Conservation (phyloP, 2,113 vertebrate genomes). For the Terrapene triunguis region DNA sequence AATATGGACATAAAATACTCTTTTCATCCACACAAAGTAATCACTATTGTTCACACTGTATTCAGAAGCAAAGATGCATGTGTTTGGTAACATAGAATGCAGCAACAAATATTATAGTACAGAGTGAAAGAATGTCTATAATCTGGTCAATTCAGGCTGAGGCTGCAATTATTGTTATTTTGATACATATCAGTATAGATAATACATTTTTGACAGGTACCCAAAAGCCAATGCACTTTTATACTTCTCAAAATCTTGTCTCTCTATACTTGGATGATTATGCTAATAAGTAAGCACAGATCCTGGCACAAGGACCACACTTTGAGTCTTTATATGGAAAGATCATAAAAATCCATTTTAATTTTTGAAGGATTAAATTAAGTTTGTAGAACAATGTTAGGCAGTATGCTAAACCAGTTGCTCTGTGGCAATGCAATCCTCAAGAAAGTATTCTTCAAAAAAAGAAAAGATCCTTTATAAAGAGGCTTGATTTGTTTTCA, state of each 20-base stretch:
- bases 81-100: neutral
- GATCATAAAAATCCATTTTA: neutral
- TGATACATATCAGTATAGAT: neutral
- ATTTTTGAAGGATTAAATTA: constrained; percentile 16
- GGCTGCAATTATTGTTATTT: neutral
- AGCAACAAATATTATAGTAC: neutral
- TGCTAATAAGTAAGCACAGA: constrained; percentile 39
- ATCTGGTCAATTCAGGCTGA: neutral
- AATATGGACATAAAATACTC: neutral
- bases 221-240: neutral
- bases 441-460: neutral
- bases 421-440: neutral
- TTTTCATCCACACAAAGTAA: neutral
- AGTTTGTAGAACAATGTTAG: neutral
- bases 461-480: neutral
- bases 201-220: neutral
- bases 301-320: neutral
- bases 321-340: neutral
- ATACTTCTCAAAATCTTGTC: constrained; percentile 10
- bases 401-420: neutral
- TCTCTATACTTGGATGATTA: neutral
- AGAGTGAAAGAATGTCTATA: neutral
- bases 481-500: neutral
- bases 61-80: neutral
- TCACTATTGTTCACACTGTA: neutral